phyloP scores from a whole-genome alignment of 2,888 invertebrate species.

The Venusia cambrica region DNA sequence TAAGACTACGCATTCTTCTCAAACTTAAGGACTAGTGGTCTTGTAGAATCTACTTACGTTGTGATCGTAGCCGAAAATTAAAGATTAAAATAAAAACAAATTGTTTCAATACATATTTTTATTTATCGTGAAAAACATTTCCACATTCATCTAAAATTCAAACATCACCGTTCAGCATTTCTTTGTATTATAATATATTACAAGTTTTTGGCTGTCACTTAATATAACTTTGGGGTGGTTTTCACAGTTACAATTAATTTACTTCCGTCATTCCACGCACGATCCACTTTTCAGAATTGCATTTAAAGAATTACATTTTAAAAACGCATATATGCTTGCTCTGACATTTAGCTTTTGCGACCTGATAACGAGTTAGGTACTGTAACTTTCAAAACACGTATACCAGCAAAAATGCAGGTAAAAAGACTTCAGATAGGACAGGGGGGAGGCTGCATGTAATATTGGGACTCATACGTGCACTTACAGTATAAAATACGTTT shows the following conservation, averaged over 20 bases:
- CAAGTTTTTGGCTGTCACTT: slow-evolving; percentile 15
- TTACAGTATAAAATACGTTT: slow-evolving; percentile 31
- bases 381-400: not conserved
- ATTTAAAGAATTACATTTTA: not conserved
- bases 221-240: slow-evolving; percentile 8
- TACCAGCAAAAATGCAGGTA: slow-evolving; percentile 29
- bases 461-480: no score
- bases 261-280: no score
- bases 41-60: no score
- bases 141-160: slow-evolving; percentile 54
- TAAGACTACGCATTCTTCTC: no score
- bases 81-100: slow-evolving; percentile 42
- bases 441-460: slow-evolving; percentile 20
- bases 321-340: not conserved
- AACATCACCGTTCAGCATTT: slow-evolving; percentile 41
- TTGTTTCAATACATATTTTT: slow-evolving; percentile 59
- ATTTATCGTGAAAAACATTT: slow-evolving; percentile 63
- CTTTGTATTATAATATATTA: slow-evolving; percentile 22
- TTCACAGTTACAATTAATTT: slow-evolving; percentile 7
- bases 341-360: no score
- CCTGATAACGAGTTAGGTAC: no score
- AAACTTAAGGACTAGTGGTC: no score
- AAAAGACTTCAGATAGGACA: slow-evolving; percentile 29
- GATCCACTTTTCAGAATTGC: no score
- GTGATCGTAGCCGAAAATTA: slow-evolving; percentile 37